A percentile compares a stretch with the other conserved stretches of the same genome.
Conservation (phyloP, 2,113 vertebrate genomes). For the Dasypus novemcinctus region DNA sequence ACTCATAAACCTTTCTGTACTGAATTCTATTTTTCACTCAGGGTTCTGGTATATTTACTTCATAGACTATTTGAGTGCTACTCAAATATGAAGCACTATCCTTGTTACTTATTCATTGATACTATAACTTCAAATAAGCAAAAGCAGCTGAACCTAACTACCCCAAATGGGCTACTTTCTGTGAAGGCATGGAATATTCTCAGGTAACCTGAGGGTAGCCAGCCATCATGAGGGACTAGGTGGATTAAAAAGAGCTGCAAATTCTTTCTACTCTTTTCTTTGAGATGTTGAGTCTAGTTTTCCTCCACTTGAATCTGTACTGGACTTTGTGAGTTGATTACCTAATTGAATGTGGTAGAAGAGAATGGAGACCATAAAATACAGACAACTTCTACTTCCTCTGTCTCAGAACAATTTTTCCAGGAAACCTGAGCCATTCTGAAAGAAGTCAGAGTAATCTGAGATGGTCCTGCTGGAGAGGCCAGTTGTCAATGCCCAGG, state of each 20-base stretch:
- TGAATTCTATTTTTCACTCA: not conserved
- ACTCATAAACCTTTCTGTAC: not conserved
- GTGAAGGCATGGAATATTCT: not conserved
- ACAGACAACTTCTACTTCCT: not conserved
- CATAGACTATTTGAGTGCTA: not conserved
- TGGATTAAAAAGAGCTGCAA: not conserved
- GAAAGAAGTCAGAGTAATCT: not conserved
- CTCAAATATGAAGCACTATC: not conserved
- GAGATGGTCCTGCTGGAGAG: not conserved
- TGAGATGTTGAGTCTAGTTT: not conserved
- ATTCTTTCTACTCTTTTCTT: not conserved
- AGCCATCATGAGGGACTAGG: not conserved
- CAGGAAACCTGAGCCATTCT: not conserved
- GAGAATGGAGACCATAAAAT: not conserved
- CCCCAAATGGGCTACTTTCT: not conserved
- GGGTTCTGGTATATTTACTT: not conserved
- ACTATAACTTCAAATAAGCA: not conserved
- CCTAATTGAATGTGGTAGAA: not conserved
- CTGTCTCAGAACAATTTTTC: not conserved
- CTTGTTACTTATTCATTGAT: not conserved
- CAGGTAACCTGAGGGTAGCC: not conserved
- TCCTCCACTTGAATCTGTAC: not conserved
- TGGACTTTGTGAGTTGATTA: not conserved
- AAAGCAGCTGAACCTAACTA: not conserved
- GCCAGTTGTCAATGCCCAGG: not conserved